A percentile compares a stretch with the other conserved stretches of the same genome.
Evolutionary conservation across 2,797 vertebrate species (phyloP).

Genomic region (Melanotaenia maccullochi): DNA sequence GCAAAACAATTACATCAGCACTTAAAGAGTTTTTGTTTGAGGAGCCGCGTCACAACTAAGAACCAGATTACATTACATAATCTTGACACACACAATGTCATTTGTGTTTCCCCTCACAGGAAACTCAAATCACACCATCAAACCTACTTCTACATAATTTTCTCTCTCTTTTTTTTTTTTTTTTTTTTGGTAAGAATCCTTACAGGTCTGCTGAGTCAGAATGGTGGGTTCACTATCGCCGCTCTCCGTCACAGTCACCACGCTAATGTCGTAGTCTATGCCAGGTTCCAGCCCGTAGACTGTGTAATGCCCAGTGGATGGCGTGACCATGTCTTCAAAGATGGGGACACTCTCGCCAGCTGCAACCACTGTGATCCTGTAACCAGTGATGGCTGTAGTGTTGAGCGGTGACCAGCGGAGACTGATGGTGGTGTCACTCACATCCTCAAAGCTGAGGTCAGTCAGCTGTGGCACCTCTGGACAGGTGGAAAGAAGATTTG

Average conservation of each 20-base stretch:
- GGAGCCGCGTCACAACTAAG: constrained; percentile 25
- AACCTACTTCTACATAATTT: background rate
- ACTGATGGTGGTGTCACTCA: constrained; percentile 95
- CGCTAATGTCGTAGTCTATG: constrained; percentile 96
- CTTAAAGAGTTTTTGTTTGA: constrained; percentile 36
- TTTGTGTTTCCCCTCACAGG: background rate
- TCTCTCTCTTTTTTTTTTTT: background rate
- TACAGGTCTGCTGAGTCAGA: constrained; percentile 96
- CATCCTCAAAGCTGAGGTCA: constrained; percentile 93
- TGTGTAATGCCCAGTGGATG: constrained; percentile 91
- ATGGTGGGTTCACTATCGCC: constrained; percentile 94
- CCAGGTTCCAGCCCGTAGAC: constrained; percentile 96
- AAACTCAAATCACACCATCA: background rate
- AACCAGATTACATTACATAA: constrained; percentile 33
- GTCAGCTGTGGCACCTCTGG: constrained; percentile 93
- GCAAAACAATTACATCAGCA: constrained; percentile 47
- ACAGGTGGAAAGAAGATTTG: background rate
- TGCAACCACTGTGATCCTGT: constrained; percentile 94
- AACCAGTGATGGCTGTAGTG: constrained; percentile 92
- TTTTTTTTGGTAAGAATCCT: constrained; percentile 59
- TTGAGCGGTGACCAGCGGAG: constrained; percentile 96
- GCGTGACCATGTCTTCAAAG: constrained; percentile 93
- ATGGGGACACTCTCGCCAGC: constrained; percentile 95
- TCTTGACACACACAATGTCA: constrained; percentile 12
- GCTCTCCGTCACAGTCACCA: constrained; percentile 94